These are phyloP conservation scores for Heliconius charithonia DNA, from an alignment of 2,888 invertebrate species.

Conservation along the genomic window DNA sequence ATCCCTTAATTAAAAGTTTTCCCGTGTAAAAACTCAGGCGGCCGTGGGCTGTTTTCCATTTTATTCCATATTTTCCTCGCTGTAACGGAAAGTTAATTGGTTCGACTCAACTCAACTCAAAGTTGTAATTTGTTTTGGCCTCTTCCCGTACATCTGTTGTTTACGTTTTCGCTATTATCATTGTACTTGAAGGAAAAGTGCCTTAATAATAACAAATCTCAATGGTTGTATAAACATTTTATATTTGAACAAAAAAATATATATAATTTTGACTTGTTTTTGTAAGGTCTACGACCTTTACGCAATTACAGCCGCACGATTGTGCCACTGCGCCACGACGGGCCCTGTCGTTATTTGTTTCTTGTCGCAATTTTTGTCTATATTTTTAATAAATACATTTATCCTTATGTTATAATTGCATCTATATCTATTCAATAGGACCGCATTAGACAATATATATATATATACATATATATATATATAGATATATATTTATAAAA, in stretches of 20 bases:
- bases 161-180: slow-evolving; percentile 46
- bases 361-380: too few relatives aligned
- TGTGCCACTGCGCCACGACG: too few relatives aligned
- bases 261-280: background rate
- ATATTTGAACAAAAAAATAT: background rate
- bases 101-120: slow-evolving; percentile 73
- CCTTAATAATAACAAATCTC: slow-evolving; percentile 4
- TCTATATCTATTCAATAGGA: too few relatives aligned
- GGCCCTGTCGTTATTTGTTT: too few relatives aligned
- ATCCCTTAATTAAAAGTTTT: slow-evolving; percentile 83
- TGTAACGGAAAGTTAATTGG: slow-evolving; percentile 83
- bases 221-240: background rate
- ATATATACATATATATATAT: too few relatives aligned
- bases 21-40: slow-evolving; percentile 66
- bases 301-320: too few relatives aligned
- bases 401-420: too few relatives aligned
- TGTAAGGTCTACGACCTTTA: too few relatives aligned
- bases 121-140: slow-evolving; percentile 81
- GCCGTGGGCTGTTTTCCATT: slow-evolving; percentile 78
- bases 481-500: too few relatives aligned
- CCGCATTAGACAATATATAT: too few relatives aligned
- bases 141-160: slow-evolving; percentile 71
- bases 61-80: slow-evolving; percentile 79
- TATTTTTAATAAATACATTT: too few relatives aligned
- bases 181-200: slow-evolving; percentile 31